Evolutionary conservation across 2,113 vertebrate species (phyloP), one percentile per base, ranked within the genome.

Genomic region (Lagopus leucura): DNA sequence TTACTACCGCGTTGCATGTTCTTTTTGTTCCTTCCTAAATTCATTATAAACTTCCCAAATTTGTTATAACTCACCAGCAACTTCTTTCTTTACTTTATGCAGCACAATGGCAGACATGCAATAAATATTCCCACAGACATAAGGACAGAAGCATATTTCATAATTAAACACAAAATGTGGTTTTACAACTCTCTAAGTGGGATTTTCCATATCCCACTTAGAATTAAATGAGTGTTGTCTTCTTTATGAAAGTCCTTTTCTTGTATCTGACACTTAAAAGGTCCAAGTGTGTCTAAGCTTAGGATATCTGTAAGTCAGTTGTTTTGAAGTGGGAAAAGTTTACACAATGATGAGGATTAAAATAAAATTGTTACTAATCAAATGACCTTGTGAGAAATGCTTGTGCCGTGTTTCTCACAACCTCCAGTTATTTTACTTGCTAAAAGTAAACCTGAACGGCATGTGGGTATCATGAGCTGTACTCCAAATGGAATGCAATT

Each of bases 401-500:
- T 54, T 28, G 8, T 17, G 52, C 14, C 16, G 15, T 54, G 52
- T 54, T 54, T 54, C 52, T 54, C 27, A 54, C 52, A 54, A 54
- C 27, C 82, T 61, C 24, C 79, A 87, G 55, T 42, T 50, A 45
- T 86, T 91, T 92, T 67, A 27, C 69, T 71, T 61, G 52, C n/a
- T 77, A 25, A 34, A 38, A 43, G 74, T 61, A 80, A 94, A 57
- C 52, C 27, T 74, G 47, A 74, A 15, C n/a, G 21, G 57, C 71
- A 57, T 7, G 36, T 57, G 1, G 0, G 22, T 80, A 40, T 64
- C 77, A n/a, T 17, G 22, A 55, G 40, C 65, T 30, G 14, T 36
- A 57, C 32, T 89, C 83, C 30, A 86, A 90, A 74, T 36, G 47
- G 80, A 94, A 91, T 54, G 32, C 36, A 91, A 80, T 69, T 82